Evolutionary conservation across 2,888 invertebrate species (phyloP), one percentile per base, ranked within the genome.

Genomic region (Aphelenchoides bicaudatus): DNA sequence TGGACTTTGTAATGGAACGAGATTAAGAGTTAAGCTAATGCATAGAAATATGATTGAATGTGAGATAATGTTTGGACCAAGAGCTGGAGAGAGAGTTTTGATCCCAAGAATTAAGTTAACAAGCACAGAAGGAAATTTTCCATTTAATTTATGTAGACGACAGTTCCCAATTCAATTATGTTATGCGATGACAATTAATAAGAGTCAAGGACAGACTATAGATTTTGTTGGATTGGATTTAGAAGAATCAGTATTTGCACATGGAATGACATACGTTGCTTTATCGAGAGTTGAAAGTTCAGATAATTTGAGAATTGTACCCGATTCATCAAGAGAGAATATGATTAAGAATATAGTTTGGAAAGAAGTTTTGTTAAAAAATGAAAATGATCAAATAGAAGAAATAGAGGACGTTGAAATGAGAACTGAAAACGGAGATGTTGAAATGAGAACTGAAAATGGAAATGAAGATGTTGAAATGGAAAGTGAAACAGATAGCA

Each of bases 21-120:
- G 50, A 51, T 49, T 49, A 16, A 49, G 39, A 49, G 50, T 49
- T 6, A 49, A 47, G 53, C 8, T 8, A 10, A 30, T 49, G 50
- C 50, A 49, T 47, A 38, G 49, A 47, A 28, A 47, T 49, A 8
- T 38, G 13, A 10, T 49, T 39, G 50, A 49, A 49, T 49, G 50
- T 47, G 50, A 49, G 50, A 13, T 30, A 13, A 30, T 49, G 13
- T 10, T 13, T 48, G 50, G 50, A 49, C 8, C 8, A 47, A 30
- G 16, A 49, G 50, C 38, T 48, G 50, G 50, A 48, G 50, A 49
- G n/a, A 28, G 38, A 49, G 50, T 49, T 47, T 49, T 49, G 8
- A 47, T 49, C 13, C 50, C 50, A 13, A 30, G 13, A 8, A 49
- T 49, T 8, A 51, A 39, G 50, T 8, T 38, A 13, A 48, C 38